A percentile compares a stretch with the other conserved stretches of the same genome.
These are phyloP conservation scores for Collichthys lucidus DNA, from an alignment of 2,113 vertebrate species.

Conservation along the genomic window DNA sequence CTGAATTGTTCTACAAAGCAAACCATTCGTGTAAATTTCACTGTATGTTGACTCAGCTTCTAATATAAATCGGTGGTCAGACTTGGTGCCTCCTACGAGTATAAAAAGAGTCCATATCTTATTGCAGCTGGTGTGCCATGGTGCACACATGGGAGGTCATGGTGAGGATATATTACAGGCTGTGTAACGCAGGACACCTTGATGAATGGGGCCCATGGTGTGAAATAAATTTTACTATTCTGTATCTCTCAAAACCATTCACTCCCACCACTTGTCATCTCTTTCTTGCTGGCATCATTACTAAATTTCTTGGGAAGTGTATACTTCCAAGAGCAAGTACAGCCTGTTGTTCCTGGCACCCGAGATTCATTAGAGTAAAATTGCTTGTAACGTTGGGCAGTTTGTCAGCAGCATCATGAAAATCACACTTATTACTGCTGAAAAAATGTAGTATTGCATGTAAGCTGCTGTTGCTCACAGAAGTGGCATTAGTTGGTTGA, in stretches of 20 bases:
- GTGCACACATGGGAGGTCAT: not conserved
- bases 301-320: conserved; percentile 17
- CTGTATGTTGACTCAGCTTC: not conserved
- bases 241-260: conserved; percentile 20
- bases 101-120: not conserved
- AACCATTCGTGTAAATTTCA: not conserved
- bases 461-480: not conserved
- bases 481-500: not conserved
- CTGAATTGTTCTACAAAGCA: not conserved
- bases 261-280: conserved; percentile 37
- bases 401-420: conserved; percentile 47
- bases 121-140: not conserved
- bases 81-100: not conserved
- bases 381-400: conserved; percentile 32
- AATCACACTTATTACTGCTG: conserved; percentile 6
- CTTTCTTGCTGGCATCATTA: conserved; percentile 33
- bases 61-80: not conserved
- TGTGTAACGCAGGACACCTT: conserved; percentile 3
- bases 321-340: conserved; percentile 25
- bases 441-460: conserved; percentile 5
- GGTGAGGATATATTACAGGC: not conserved
- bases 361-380: conserved; percentile 50
- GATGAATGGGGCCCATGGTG: conserved; percentile 5
- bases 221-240: conserved; percentile 27
- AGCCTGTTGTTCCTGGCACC: conserved; percentile 42